A percentile compares a stretch with the other conserved stretches of the same genome.
Evolutionary conservation across 2,797 vertebrate genomes (phyloP).

Genomic region (Brotogeris chrysoptera): DNA sequence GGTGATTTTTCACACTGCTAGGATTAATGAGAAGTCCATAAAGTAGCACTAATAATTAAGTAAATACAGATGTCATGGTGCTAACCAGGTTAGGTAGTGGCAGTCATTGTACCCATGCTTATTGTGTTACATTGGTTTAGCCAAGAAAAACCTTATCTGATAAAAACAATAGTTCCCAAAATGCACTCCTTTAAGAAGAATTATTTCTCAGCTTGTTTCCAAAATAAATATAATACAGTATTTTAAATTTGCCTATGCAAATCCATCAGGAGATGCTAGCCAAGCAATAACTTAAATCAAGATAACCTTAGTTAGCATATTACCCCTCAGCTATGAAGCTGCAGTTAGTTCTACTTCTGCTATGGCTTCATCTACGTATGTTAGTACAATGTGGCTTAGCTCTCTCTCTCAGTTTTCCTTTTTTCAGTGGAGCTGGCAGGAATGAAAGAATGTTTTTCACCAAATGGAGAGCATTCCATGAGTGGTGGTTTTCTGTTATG

Average conservation of each 20-base stretch:
- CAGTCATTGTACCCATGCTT: neutral
- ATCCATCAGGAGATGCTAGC: neutral
- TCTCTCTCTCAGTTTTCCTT: neutral
- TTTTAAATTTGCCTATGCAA: conserved; percentile 33
- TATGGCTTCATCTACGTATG: neutral
- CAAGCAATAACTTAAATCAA: conserved; percentile 1
- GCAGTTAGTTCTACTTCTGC: neutral
- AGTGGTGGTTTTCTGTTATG: conserved; percentile 15
- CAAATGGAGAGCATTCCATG: conserved; percentile 5
- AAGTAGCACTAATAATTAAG: conserved; percentile 31
- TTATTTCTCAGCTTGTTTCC: neutral
- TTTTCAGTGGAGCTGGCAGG: neutral
- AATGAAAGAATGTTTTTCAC: conserved; percentile 29
- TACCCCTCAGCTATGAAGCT: neutral
- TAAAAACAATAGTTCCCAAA: conserved; percentile 21
- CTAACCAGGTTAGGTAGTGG: neutral
- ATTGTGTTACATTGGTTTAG: neutral
- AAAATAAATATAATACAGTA: conserved; percentile 28
- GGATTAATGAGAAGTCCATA: neutral
- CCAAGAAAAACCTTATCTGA: conserved; percentile 40
- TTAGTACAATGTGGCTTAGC: neutral
- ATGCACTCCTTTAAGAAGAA: conserved; percentile 7
- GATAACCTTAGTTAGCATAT: neutral
- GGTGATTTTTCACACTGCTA: conserved; percentile 1
- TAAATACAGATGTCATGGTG: neutral